Base-by-base conservation (phyloP, 1,140 invertebrate genomes). In the Magallana gigas region DNA sequence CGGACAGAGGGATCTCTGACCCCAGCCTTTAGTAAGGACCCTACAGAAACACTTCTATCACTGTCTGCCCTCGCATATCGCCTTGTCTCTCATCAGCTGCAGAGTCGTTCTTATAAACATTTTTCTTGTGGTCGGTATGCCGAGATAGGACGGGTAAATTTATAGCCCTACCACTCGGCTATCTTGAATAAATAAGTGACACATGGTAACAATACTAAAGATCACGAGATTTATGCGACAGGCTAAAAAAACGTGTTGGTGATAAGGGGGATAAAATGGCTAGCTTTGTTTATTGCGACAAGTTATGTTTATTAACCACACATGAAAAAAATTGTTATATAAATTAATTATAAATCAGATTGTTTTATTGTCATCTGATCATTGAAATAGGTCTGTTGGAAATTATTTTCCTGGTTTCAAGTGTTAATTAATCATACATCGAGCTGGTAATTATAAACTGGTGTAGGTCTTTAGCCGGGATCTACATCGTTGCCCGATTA, bases 101-200 rank as follows among this genome's bases (percentile, higher is more conserved):
- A 76, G 68, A 76, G 68, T 76, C 68, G 18, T 76, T 76, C 68
- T 76, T 76, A 76, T 76, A 76, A 76, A 76, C 68, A 76, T 76
- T 76, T 76, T 76, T 76, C 68, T 76, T 76, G 68, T 76, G 68
- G 68, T 76, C 23, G 68, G 68, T 76, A 76, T 76, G 68, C 29
- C 68, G 68, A 18, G 68, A 76, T 76, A 76, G 68, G 68, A 76
- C 68, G 68, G 68, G 68, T 76, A 76, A 76, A 76, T 76, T 76
- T 76, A 76, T 76, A 76, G 68, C 68, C 36, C 68, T 76, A 23
- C 68, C 36, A 18, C 23, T 76, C 68, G 68, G 68, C 68, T 76
- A 76, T 76, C 68, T 76, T 76, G 68, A 76, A 76, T 76, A 76
- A 76, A 76, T 76, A 76, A 76, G 68, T 76, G 68, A 76, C 68